These are phyloP conservation scores for Drosophila ercepeae DNA, from an alignment of 1,140 invertebrate species.

Conservation along the genomic window DNA sequence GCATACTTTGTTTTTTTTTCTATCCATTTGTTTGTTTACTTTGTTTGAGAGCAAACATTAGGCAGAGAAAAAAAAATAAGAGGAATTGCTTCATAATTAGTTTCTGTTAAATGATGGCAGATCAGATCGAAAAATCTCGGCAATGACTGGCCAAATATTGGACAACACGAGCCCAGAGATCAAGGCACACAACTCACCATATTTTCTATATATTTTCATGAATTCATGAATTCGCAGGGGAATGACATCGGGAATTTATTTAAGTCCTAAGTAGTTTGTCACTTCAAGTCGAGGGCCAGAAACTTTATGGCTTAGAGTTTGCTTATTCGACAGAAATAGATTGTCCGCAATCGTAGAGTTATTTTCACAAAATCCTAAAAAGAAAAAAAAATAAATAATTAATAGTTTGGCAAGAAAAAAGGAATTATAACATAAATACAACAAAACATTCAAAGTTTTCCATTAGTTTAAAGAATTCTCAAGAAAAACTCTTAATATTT, in stretches of 20 bases:
- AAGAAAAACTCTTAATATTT: too few species aligned
- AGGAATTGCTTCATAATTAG: slow-evolving; percentile 70
- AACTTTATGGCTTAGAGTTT: slow-evolving; percentile 11
- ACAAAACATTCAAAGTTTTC: too few species aligned
- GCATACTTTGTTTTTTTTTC: slow-evolving; percentile 33
- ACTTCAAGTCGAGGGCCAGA: not conserved
- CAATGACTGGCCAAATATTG: slow-evolving; percentile 54
- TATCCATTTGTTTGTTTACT: slow-evolving; percentile 31
- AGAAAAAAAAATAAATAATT: not conserved
- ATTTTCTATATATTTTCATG: not conserved
- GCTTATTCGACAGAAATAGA: slow-evolving; percentile 30
- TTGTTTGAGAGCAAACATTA: slow-evolving; percentile 66
- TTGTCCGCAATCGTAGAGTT: slow-evolving; percentile 6
- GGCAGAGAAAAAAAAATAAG: slow-evolving; percentile 17
- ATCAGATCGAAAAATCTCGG: slow-evolving; percentile 22
- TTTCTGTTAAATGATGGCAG: slow-evolving; percentile 60
- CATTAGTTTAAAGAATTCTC: too few species aligned
- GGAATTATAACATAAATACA: too few species aligned
- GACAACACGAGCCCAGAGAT: slow-evolving; percentile 46
- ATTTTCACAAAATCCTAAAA: not conserved
- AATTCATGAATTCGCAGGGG: slow-evolving; percentile 5
- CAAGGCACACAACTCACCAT: slow-evolving; percentile 42
- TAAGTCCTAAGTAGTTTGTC: slow-evolving; percentile 43
- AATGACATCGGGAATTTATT: slow-evolving; percentile 53
- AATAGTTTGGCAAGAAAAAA: not conserved